These are phyloP conservation scores for Semaprochilodus insignis DNA, from an alignment of 2,797 vertebrate genomes.

Conservation along the genomic window DNA sequence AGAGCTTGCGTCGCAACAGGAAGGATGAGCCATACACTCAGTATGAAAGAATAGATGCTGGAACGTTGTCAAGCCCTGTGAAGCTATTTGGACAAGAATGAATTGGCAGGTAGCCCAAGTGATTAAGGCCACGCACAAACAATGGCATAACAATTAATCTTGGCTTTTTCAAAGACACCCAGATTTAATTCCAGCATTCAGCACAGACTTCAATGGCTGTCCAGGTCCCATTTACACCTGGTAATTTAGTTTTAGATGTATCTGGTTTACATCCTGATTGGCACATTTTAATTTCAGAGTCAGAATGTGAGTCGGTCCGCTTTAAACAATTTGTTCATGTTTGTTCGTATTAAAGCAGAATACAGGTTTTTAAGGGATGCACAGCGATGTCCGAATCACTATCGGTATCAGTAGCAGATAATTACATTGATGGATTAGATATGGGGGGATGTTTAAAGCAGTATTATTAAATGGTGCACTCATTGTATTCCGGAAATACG, in stretches of 20 bases:
- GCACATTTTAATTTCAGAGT: not conserved
- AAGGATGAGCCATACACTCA: not conserved
- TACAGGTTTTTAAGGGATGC: too few species aligned
- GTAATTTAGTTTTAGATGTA: not conserved
- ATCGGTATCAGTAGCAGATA: too few species aligned
- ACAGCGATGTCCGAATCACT: too few species aligned
- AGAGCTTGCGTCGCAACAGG: slow-evolving; percentile 30
- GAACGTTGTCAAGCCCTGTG: not conserved
- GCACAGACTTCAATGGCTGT: not conserved
- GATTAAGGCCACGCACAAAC: slow-evolving; percentile 1
- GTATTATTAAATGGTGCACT: too few species aligned
- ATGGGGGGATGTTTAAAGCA: too few species aligned
- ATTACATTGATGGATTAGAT: too few species aligned
- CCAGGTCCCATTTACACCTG: not conserved
- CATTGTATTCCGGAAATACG: too few species aligned
- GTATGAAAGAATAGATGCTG: slow-evolving; percentile 12
- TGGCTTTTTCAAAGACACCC: not conserved
- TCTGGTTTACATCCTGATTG: not conserved
- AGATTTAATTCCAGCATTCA: not conserved
- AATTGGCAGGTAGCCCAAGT: not conserved
- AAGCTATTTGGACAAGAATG: slow-evolving; percentile 16
- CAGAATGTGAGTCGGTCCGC: not conserved
- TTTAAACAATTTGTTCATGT: too few species aligned
- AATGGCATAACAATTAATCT: not conserved
- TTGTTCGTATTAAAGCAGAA: too few species aligned